Base-by-base conservation (phyloP, 64 coral and sea anemone species). In the Pocillopora verrucosa region DNA sequence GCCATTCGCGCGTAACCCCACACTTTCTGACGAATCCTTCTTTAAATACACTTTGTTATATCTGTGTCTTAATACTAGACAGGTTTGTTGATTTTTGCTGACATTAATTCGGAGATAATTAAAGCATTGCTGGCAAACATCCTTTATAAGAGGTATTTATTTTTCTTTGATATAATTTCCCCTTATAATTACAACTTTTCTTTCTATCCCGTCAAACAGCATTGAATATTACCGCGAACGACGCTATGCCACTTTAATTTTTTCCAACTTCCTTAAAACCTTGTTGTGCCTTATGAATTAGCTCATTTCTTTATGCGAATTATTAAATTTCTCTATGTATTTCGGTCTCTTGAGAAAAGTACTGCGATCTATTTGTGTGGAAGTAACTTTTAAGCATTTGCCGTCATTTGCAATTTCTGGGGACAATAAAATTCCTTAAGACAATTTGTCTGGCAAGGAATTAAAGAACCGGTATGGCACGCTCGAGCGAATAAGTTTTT, bases 401-500 rank as follows among this genome's bases (percentile, higher is more conserved):
- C 14, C 64, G 12, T 5, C 22, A 56, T 65, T 25, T 56, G 72
- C 64, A 13, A 14, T 51, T 72, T 65, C 26, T 56, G 72, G 69
- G 4, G 13, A 56, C 64, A 85, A 16, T 58, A 70, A 56, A 85
- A 37, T 58, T 57, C 82, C 72, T 72, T 85, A 51, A n/a, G 56
- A 85, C 22, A 37, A 57, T 51, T 38, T 70, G 36, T 65, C 65
- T 72, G 2, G 41, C 58, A 68, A 2, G 81, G 34, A 11, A 69
- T 84, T 69, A 41, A 69, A 36, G 57, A 20, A 20, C 20, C n/a
- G 26, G 68, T 12, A 11, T 56, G 36, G 20, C 41, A 85, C 82
- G 82, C 64, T 69, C 70, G 82, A 85, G 37, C 13, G 63, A 38
- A 37, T 14, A 85, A 85, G 56, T 85, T 85, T 85, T 85, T 85